Evolutionary conservation across 2,888 invertebrate genomes (phyloP), one percentile per base, ranked within the genome.

Genomic region (Conchocele bisecta): DNA sequence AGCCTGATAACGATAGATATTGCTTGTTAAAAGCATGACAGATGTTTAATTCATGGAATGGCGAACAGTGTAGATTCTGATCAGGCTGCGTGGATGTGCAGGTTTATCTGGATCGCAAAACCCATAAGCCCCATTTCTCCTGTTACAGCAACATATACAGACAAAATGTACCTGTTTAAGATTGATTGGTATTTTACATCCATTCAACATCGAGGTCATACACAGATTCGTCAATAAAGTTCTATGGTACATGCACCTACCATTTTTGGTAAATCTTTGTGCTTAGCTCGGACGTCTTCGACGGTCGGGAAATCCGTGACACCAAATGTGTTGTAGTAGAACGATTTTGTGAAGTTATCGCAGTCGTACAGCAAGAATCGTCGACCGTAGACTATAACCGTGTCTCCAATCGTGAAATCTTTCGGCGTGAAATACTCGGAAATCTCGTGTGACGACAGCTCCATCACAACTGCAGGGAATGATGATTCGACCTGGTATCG

Each of bases 301-400:
- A 92, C 86, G 0, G 91, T 87, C 5, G 86, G 86, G 84, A 92
- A 92, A 24, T 92, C 91, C 15, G 90, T 90, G 50, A 91, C 78
- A 35, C 91, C 90, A 68, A 91, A 92, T 70, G 91, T 87, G 59
- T 90, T 87, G 72, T 93, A 93, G 89, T 93, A 97, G 91, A 95
- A 97, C 77, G 93, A 94, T 80, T 96, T 93, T 0, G 97, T 96
- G 91, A 95, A 96, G 20, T 92, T 90, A 87, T 97, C 96, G 88
- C 96, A 96, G 89, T 97, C 95, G 81, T 94, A 94, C 4, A 97
- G 91, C 9, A 96, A 92, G 91, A 97, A 95, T 31, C 91, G 86
- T 50, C 91, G 84, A 24, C 91, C 91, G 73, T 91, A 91, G 9
- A 92, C 86, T 17, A 85, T 82, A 7, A 92, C 82, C 0, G 91